Percentiles rank a stretch among this genome's conserved stretches.
These are phyloP conservation scores for Bubo blakistoni DNA, from an alignment of 2,113 vertebrate species.

Conservation along the genomic window DNA sequence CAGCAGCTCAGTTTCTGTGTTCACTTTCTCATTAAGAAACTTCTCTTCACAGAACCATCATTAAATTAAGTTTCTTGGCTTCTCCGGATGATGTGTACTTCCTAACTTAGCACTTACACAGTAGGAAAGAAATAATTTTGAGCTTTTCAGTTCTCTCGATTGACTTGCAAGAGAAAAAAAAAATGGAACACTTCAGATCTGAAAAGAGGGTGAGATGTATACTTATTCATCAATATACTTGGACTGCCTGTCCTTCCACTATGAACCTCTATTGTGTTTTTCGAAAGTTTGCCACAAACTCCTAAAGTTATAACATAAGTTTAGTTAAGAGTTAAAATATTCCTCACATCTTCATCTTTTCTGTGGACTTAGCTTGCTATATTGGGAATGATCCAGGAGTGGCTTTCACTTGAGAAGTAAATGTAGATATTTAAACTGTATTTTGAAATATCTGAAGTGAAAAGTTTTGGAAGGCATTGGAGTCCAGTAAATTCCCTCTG, in stretches of 20 bases:
- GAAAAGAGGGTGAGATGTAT: not conserved
- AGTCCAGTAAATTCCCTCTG: not conserved
- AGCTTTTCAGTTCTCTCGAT: not conserved
- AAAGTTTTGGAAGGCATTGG: not conserved
- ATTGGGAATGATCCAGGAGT: not conserved
- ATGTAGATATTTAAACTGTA: not conserved
- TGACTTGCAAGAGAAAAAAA: not conserved
- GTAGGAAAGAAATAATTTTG: not conserved
- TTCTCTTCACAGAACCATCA: not conserved
- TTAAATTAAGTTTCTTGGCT: not conserved
- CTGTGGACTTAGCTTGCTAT: not conserved
- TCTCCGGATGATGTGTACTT: not conserved
- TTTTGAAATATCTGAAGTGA: not conserved
- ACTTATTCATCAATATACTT: not conserved
- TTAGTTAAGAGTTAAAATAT: not conserved
- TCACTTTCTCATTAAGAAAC: slow-evolving; percentile 13
- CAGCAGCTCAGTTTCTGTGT: not conserved
- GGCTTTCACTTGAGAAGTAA: not conserved
- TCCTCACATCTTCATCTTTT: not conserved
- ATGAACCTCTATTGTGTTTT: not conserved
- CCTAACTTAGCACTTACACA: not conserved
- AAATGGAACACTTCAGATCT: not conserved
- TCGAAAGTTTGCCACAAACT: not conserved
- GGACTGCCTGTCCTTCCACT: not conserved
- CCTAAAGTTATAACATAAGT: not conserved